Conservation (phyloP, 2,888 invertebrate genomes). For the Sthenelais limicola region DNA sequence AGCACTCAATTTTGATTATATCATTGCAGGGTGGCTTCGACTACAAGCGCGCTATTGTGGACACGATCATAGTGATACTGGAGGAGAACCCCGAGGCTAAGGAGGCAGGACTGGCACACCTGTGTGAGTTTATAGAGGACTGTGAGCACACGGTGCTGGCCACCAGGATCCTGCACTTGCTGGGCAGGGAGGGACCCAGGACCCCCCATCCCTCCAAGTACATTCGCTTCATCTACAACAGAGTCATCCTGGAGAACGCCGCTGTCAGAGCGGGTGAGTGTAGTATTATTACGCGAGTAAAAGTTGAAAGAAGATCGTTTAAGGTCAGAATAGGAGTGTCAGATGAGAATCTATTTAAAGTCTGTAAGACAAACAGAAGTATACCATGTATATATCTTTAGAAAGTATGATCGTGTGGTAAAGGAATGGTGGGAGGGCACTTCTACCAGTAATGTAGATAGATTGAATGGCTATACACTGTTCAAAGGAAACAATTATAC, state of each 20-base stretch:
- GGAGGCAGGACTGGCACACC: conserved; percentile 93
- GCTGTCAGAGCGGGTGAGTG: conserved; percentile 84
- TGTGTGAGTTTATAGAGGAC: conserved; percentile 99
- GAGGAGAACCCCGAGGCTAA: conserved; percentile 98
- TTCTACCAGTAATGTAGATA: too few relatives aligned
- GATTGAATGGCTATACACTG: too few relatives aligned
- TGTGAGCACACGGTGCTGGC: conserved; percentile 98
- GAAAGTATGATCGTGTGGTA: too few relatives aligned
- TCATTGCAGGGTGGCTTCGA: conserved; percentile 84
- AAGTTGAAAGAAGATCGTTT: too few relatives aligned
- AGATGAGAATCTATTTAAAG: too few relatives aligned
- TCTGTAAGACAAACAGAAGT: too few relatives aligned
- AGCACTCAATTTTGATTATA: too few relatives aligned
- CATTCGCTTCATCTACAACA: conserved; percentile 79
- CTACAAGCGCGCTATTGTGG: conserved; percentile 98
- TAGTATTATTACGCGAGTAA: too few relatives aligned
- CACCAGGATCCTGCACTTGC: conserved; percentile 93
- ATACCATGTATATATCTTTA: too few relatives aligned
- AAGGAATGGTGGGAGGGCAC: too few relatives aligned
- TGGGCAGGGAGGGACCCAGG: conserved; percentile 97
- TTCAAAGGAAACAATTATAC: too few relatives aligned
- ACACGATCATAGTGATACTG: conserved; percentile 96
- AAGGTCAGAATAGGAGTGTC: too few relatives aligned
- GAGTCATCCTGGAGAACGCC: conserved; percentile 95
- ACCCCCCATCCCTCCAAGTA: conserved; percentile 90